Conservation (phyloP, 2,113 vertebrate species). For the Trochalopteron elliotii region DNA sequence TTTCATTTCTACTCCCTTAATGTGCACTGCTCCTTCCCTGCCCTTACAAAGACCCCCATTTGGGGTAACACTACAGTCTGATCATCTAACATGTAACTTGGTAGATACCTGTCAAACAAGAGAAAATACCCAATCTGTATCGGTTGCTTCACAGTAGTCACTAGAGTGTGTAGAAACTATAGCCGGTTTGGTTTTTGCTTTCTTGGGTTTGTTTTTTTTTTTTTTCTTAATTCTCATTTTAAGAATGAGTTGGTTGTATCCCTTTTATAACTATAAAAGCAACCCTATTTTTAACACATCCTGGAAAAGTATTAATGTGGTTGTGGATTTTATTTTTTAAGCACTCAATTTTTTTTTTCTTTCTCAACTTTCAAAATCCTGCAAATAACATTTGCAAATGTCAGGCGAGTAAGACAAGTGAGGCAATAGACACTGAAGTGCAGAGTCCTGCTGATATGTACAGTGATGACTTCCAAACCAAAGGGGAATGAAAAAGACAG, state of each 20-base stretch:
- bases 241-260: slow-evolving; percentile 70
- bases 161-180: slow-evolving; percentile 74
- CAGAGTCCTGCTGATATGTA: slow-evolving; percentile 71
- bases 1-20: slow-evolving; percentile 69
- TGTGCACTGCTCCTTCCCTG: slow-evolving; percentile 62
- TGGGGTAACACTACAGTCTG: slow-evolving; percentile 71
- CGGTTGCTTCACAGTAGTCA: slow-evolving; percentile 71
- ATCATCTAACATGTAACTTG: slow-evolving; percentile 79
- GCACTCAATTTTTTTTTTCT: slow-evolving; percentile 62
- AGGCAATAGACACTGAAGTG: slow-evolving; percentile 73
- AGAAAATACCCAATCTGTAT: slow-evolving; percentile 73
- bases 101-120: slow-evolving; percentile 74
- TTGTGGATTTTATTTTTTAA: slow-evolving; percentile 73
- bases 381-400: slow-evolving; percentile 71
- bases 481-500: slow-evolving; percentile 74
- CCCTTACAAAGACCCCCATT: slow-evolving; percentile 64
- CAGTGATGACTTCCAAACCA: slow-evolving; percentile 75
- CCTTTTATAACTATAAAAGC: slow-evolving; percentile 75
- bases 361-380: slow-evolving; percentile 58
- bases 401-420: slow-evolving; percentile 71
- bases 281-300: slow-evolving; percentile 75
- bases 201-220: background rate
- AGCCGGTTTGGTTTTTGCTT: slow-evolving; percentile 28
- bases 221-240: slow-evolving; percentile 64
- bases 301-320: slow-evolving; percentile 66